These are phyloP conservation scores for Branchellion lobata DNA, from an alignment of 2,888 invertebrate genomes.

Conservation along the genomic window DNA sequence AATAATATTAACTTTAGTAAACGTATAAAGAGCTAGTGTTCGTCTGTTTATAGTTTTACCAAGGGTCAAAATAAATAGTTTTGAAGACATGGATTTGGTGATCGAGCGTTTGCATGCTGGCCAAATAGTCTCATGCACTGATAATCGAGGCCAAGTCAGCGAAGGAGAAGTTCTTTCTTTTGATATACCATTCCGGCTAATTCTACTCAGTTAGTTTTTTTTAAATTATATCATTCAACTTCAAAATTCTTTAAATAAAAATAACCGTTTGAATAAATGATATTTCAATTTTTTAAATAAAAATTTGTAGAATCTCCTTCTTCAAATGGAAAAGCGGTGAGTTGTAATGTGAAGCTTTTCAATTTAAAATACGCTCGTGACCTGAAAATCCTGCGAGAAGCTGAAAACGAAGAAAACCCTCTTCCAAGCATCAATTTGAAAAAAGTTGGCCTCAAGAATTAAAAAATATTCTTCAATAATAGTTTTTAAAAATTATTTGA, in stretches of 20 bases:
- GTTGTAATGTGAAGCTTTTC: conserved; percentile 17
- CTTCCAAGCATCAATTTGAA: conserved; percentile 18
- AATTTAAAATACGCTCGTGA: conserved; percentile 24
- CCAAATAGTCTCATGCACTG: conserved; percentile 28
- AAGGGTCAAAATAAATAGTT: conserved; percentile 3
- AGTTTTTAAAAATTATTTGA: no score
- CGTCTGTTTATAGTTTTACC: background rate
- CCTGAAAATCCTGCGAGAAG: conserved; percentile 30
- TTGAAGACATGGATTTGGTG: conserved; percentile 21
- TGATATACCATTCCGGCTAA: conserved; percentile 22
- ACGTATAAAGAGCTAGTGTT: no score
- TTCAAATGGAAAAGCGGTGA: conserved; percentile 23
- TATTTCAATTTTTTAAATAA: conserved; percentile 15
- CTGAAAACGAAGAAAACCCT: conserved; percentile 3
- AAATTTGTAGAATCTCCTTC: conserved; percentile 19
- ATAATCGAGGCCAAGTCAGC: conserved; percentile 1
- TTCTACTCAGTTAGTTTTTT: conserved; percentile 21
- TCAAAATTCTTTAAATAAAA: background rate
- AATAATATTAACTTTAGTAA: no score
- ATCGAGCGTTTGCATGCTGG: conserved; percentile 7
- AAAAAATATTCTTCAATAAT: no score
- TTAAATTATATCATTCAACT: background rate
- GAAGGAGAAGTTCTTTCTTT: conserved; percentile 32
- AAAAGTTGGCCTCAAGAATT: conserved; percentile 30
- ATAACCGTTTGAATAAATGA: background rate